Evolutionary conservation across 2,113 vertebrate genomes (phyloP).

Genomic region (Notechis scutatus): DNA sequence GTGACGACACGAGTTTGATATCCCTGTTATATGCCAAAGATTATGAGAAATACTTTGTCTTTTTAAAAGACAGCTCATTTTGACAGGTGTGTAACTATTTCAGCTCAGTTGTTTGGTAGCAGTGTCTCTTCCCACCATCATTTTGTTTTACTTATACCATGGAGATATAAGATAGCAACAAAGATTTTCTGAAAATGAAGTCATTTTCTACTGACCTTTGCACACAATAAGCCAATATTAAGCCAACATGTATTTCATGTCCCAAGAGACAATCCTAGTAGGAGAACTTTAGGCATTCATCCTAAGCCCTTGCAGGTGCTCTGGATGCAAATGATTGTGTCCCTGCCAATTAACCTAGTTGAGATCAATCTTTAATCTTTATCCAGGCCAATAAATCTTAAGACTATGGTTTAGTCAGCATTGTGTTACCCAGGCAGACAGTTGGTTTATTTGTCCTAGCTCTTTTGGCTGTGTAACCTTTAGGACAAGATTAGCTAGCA

Average conservation of each 20-base stretch:
- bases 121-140: background rate
- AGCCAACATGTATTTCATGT: slow-evolving; percentile 66
- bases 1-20: no score
- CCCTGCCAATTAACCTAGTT: slow-evolving; percentile 21
- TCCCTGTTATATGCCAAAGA: background rate
- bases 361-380: slow-evolving; percentile 48
- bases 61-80: background rate
- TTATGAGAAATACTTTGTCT: background rate
- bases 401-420: slow-evolving; percentile 7
- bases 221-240: slow-evolving; percentile 64
- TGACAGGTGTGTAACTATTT: background rate
- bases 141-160: slow-evolving; percentile 4
- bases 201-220: slow-evolving; percentile 48
- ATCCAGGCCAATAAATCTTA: background rate
- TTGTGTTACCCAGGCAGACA: background rate
- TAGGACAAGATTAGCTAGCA: background rate
- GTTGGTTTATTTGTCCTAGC: background rate
- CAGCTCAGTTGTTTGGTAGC: background rate
- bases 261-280: slow-evolving; percentile 67
- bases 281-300: slow-evolving; percentile 39
- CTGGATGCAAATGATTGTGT: slow-evolving; percentile 17
- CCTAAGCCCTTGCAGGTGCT: slow-evolving; percentile 18
- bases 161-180: slow-evolving; percentile 49
- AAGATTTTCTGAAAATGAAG: slow-evolving; percentile 27
- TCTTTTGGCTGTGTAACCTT: background rate